Conservation (phyloP, 2,888 invertebrate species). For the Hyposoter dolosus region DNA sequence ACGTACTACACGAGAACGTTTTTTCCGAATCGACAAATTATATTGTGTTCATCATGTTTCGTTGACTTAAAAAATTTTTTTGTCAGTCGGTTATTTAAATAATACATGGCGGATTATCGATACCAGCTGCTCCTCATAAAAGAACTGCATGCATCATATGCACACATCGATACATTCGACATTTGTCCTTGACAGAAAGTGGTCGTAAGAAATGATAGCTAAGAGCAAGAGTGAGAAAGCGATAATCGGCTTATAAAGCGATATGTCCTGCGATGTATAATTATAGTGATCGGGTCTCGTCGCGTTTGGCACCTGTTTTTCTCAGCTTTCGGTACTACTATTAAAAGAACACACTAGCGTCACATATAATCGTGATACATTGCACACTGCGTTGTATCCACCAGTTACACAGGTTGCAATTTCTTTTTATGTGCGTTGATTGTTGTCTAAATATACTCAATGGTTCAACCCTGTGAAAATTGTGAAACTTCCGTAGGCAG, state of each 20-base stretch:
- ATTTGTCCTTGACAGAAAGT: slow-evolving; percentile 53
- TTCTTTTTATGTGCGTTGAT: slow-evolving; percentile 11
- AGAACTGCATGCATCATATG: slow-evolving; percentile 28
- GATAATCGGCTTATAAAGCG: slow-evolving; percentile 45
- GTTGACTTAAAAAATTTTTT: too few species aligned
- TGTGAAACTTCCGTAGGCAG: background rate
- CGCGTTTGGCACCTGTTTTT: slow-evolving; percentile 40
- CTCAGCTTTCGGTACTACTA: slow-evolving; percentile 14
- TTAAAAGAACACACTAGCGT: background rate
- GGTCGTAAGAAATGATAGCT: slow-evolving; percentile 28
- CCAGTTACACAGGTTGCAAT: background rate
- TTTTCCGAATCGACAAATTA: too few species aligned
- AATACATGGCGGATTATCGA: slow-evolving; percentile 5
- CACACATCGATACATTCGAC: background rate
- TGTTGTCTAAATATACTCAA: background rate
- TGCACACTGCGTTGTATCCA: background rate
- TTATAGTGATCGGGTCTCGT: slow-evolving; percentile 48
- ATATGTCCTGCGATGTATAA: slow-evolving; percentile 49
- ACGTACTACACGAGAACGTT: too few species aligned
- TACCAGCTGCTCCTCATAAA: slow-evolving; percentile 49
- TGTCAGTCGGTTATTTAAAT: background rate
- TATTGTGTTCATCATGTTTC: too few species aligned
- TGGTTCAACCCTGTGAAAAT: background rate
- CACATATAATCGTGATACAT: background rate
- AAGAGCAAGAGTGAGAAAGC: slow-evolving; percentile 47